phyloP scores from a whole-genome alignment of 2,797 vertebrate genomes.

The Ibycter americanus region DNA sequence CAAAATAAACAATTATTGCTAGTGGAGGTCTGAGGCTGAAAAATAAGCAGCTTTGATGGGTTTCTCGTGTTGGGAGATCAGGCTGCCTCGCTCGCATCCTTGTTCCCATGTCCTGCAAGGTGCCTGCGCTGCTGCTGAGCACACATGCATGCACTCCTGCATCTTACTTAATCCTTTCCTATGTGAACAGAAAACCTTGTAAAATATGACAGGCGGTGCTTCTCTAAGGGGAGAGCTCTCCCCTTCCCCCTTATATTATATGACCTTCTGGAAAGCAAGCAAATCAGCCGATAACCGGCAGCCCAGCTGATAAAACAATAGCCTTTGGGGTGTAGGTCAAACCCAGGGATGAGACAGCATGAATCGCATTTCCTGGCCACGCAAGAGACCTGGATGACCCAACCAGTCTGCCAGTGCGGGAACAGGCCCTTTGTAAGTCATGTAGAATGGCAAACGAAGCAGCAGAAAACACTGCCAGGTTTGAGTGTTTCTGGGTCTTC shows the following conservation, averaged over 20 bases:
- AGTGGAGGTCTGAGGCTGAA: background rate
- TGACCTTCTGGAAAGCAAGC: background rate
- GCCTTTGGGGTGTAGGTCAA: background rate
- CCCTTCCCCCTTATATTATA: background rate
- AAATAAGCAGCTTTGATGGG: background rate
- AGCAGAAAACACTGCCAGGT: background rate
- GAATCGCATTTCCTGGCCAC: background rate
- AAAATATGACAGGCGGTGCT: background rate
- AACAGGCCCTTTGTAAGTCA: background rate
- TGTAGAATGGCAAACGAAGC: background rate
- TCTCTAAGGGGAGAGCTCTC: background rate
- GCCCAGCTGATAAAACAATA: background rate
- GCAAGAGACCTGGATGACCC: background rate
- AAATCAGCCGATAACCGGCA: background rate
- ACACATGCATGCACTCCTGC: background rate
- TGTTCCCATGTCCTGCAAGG: background rate
- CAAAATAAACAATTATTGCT: background rate
- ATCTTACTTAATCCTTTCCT: background rate
- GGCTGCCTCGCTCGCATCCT: background rate
- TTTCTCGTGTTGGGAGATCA: background rate
- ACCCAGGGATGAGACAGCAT: background rate
- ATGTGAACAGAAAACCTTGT: background rate
- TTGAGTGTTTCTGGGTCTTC: background rate
- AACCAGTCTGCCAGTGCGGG: fast-evolving
- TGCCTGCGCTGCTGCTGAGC: background rate